phyloP scores from a whole-genome alignment of 2,797 vertebrate genomes.

The Thripadectes ignobilis region DNA sequence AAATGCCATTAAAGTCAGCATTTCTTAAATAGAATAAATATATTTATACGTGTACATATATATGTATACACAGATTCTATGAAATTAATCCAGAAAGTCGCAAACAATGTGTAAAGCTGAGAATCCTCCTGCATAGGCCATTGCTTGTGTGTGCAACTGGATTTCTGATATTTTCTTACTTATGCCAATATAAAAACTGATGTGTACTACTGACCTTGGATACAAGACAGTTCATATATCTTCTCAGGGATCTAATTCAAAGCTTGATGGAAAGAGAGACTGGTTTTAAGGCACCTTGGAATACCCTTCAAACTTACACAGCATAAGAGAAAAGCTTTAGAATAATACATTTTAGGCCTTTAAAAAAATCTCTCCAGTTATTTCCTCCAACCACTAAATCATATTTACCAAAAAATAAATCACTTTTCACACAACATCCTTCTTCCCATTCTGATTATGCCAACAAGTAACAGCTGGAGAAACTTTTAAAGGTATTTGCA shows the following conservation, averaged over 20 bases:
- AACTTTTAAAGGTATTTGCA: neutral
- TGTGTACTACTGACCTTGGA: neutral
- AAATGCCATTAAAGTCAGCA: neutral
- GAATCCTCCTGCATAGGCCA: neutral
- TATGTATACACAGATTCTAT: neutral
- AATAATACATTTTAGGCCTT: neutral
- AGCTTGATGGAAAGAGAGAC: neutral
- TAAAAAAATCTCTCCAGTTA: neutral
- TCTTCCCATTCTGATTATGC: neutral
- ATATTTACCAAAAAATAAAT: neutral
- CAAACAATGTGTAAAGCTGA: neutral
- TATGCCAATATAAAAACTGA: neutral
- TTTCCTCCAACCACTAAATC: neutral
- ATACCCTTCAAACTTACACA: neutral
- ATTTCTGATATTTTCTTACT: neutral
- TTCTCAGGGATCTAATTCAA: conserved; percentile 1
- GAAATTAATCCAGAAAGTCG: neutral
- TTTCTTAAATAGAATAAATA: neutral
- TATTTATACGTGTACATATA: neutral
- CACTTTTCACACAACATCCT: neutral
- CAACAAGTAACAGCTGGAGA: neutral
- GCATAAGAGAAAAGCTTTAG: neutral
- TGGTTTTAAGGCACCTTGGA: neutral
- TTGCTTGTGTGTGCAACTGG: neutral
- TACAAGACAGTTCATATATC: neutral